A percentile compares a stretch with the other conserved stretches of the same genome.
These are phyloP conservation scores for Hypsopygia costalis DNA, from an alignment of 2,888 invertebrate genomes.

Conservation along the genomic window DNA sequence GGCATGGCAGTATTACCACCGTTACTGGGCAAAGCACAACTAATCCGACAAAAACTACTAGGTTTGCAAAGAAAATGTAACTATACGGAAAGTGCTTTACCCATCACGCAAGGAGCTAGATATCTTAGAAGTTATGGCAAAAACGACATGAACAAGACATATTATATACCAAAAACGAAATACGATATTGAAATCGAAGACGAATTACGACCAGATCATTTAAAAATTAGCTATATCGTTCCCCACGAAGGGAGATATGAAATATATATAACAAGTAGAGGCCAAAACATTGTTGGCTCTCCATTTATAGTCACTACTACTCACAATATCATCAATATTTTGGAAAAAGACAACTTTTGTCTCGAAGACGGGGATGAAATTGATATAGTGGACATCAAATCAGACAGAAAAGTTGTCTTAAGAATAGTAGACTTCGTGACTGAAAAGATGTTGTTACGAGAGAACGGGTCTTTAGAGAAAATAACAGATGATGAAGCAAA, in stretches of 20 bases:
- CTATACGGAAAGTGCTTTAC: slow-evolving; percentile 60
- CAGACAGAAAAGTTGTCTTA: slow-evolving; percentile 69
- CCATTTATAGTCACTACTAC: slow-evolving; percentile 77
- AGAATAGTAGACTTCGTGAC: slow-evolving; percentile 78
- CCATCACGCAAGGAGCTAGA: slow-evolving; percentile 65
- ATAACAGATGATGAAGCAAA: slow-evolving; percentile 68
- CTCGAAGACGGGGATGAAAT: slow-evolving; percentile 74
- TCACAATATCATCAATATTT: slow-evolving; percentile 47
- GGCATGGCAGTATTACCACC: slow-evolving; percentile 67
- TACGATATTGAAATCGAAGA: slow-evolving; percentile 76
- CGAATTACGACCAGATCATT: slow-evolving; percentile 64
- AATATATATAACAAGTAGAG: slow-evolving; percentile 77
- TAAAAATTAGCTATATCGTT: slow-evolving; percentile 74
- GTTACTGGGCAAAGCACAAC: slow-evolving; percentile 67
- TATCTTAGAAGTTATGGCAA: slow-evolving; percentile 68
- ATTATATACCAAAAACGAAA: slow-evolving; percentile 67
- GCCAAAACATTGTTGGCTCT: slow-evolving; percentile 79
- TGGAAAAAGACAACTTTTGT: slow-evolving; percentile 59
- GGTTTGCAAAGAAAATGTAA: slow-evolving; percentile 55
- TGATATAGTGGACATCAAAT: slow-evolving; percentile 63
- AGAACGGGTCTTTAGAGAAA: slow-evolving; percentile 72
- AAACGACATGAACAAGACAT: slow-evolving; percentile 69
- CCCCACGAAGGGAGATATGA: slow-evolving; percentile 77
- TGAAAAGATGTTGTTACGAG: slow-evolving; percentile 77
- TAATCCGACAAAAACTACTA: slow-evolving; percentile 64